Percentiles rank a stretch among this genome's conserved stretches.
These are phyloP conservation scores for Ecliptopera silaceata DNA, from an alignment of 2,888 invertebrate species.

Conservation along the genomic window DNA sequence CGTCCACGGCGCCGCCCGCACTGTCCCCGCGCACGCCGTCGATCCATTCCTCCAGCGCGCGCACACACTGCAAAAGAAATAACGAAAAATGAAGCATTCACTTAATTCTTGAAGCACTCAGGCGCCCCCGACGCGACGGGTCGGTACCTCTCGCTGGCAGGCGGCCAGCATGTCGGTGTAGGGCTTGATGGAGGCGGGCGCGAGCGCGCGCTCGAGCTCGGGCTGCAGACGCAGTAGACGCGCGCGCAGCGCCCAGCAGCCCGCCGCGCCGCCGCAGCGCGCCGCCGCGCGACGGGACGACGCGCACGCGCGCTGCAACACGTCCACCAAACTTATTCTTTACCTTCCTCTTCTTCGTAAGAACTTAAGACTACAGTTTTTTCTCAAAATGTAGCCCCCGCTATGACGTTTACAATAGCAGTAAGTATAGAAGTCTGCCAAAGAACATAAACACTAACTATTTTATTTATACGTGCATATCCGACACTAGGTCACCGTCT, in stretches of 20 bases:
- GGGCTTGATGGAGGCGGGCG: slow-evolving; percentile 50
- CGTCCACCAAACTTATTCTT: too few relatives aligned
- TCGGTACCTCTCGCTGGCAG: slow-evolving; percentile 55
- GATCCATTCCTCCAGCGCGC: slow-evolving; percentile 95
- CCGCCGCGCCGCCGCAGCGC: slow-evolving; percentile 55
- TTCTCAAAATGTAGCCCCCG: too few relatives aligned
- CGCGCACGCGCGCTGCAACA: slow-evolving; percentile 43
- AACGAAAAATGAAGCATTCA: too few relatives aligned
- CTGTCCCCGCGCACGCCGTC: slow-evolving; percentile 92
- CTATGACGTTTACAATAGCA: too few relatives aligned
- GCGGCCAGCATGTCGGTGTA: slow-evolving; percentile 46
- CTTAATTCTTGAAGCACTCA: not conserved
- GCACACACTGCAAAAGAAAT: slow-evolving; percentile 87
- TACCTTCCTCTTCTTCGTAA: not conserved
- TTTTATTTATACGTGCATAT: too few relatives aligned
- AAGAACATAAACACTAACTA: too few relatives aligned
- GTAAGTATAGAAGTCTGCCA: too few relatives aligned
- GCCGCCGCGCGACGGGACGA: slow-evolving; percentile 54
- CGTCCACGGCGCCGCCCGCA: slow-evolving; percentile 95
- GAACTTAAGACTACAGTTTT: too few relatives aligned
- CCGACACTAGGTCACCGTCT: too few relatives aligned
- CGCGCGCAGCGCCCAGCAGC: slow-evolving; percentile 67
- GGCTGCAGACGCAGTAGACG: slow-evolving; percentile 65
- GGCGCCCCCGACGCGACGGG: not conserved
- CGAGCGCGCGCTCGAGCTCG: slow-evolving; percentile 57